Base-by-base conservation (phyloP, 1,140 invertebrate species). In the Sitophilus oryzae region DNA sequence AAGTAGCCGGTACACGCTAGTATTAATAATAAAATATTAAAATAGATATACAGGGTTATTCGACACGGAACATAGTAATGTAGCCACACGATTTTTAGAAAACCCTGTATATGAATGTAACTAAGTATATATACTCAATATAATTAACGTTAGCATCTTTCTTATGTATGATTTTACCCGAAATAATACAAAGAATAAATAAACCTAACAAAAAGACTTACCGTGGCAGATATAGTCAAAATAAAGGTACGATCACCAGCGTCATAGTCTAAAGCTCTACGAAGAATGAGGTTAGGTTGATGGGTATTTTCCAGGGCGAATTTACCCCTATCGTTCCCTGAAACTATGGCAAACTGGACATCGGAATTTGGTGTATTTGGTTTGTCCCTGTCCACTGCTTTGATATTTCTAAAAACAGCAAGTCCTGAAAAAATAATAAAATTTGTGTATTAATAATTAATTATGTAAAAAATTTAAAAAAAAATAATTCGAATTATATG, bases 311-410 rank as follows among this genome's bases (percentile, higher is more conserved):
- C 88, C 16, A 93, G 71, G 0, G 81, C 77, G 67, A 93, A 93
- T 61, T 84, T 85, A 0, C 84, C 82, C 18, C 82, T 78, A 44
- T 83, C 79, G 60, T 91, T 88, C 0, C 87, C 87, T 11, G 81
- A 81, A 2, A 83, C 79, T 64, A 93, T 86, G 49, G 82, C 83
- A 71, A 91, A 91, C 58, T 89, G 85, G 5, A 93, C 79, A 58
- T 92, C 89, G 0, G 89, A 92, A 71, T 93, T 93, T 0, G 89
- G 88, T 0, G 89, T 93, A 63, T 90, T 90, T 0, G 88, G 88
- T 68, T 91, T 91, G 67, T 91, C 89, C 1, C 82, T 77, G 69
- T 93, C 90, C 4, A 83, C 75, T 0, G 89, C 89, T 34, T 80
- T 78, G 38, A 93, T 89, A 18, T 85, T 85, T 53, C 84, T 80